A percentile compares a stretch with the other conserved stretches of the same genome.
Evolutionary conservation across 2,888 invertebrate species (phyloP).

Genomic region (Nasonia oneida): DNA sequence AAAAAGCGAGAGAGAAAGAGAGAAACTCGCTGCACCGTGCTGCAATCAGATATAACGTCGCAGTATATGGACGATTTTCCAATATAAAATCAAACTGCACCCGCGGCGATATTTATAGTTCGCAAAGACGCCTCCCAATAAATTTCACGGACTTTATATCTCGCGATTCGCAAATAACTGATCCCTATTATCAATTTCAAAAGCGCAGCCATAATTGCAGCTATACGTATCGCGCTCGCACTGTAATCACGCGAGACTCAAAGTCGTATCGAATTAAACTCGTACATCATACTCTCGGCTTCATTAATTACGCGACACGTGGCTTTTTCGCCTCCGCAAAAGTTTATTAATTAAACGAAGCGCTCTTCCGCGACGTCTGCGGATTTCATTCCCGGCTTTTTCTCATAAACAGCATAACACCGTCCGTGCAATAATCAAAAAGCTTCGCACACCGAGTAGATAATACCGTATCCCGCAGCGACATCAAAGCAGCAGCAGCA

Average conservation of each 20-base stretch:
- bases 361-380: not conserved
- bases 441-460: not conserved
- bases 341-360: conserved; percentile 9
- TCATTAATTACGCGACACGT: not conserved
- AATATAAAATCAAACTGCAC: conserved; percentile 30
- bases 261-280: not conserved
- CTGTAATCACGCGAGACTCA: not conserved
- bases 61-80: conserved; percentile 24
- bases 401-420: not conserved
- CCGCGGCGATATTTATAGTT: conserved; percentile 27
- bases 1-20: conserved; percentile 23
- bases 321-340: not conserved
- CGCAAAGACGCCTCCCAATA: not conserved
- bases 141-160: conserved; percentile 10
- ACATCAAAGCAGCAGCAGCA: not conserved
- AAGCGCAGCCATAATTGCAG: too few species aligned
- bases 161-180: conserved; percentile 20
- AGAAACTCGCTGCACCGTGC: conserved; percentile 8
- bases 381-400: not conserved
- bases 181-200: too few species aligned
- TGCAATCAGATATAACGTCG: conserved; percentile 39
- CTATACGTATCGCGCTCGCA: too few species aligned
- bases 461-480: not conserved
- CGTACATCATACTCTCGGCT: not conserved
- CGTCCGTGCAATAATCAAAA: not conserved